Evolutionary conservation across 1,140 invertebrate genomes (phyloP).

Genomic region (Drosophila subobscura): DNA sequence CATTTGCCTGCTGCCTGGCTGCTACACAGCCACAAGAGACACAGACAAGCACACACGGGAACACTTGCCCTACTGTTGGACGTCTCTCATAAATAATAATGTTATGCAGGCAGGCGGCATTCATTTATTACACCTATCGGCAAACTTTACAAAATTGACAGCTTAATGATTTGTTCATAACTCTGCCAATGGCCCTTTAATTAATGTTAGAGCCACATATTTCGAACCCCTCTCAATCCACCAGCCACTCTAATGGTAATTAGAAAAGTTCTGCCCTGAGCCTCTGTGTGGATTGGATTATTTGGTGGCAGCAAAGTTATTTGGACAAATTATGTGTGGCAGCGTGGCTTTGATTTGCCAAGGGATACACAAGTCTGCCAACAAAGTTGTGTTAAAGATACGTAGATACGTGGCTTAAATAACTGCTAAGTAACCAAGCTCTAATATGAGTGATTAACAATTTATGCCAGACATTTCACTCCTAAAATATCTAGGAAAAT

Average conservation of each 20-base stretch:
- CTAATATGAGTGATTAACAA: too few relatives aligned
- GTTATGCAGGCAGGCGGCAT: conserved; percentile 32
- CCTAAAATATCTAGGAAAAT: too few relatives aligned
- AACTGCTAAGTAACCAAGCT: background rate
- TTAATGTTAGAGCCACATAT: conserved; percentile 31
- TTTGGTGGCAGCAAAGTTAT: conserved; percentile 18
- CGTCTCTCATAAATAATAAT: conserved; percentile 57
- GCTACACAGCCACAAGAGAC: too few relatives aligned
- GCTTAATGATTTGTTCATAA: conserved; percentile 72
- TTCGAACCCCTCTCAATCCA: too few relatives aligned
- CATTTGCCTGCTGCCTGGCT: conserved; percentile 12
- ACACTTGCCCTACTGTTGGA: too few relatives aligned
- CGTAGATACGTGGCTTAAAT: background rate
- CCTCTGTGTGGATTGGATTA: conserved; percentile 33
- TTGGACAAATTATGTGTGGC: conserved; percentile 39
- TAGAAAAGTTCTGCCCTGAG: conserved; percentile 41
- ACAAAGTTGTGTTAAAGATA: too few relatives aligned
- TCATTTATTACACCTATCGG: conserved; percentile 65
- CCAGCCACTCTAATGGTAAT: conserved; percentile 26
- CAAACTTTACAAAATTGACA: conserved; percentile 58
- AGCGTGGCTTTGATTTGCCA: conserved; percentile 11
- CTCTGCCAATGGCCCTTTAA: conserved; percentile 60
- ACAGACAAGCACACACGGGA: too few relatives aligned
- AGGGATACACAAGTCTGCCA: conserved; percentile 2
- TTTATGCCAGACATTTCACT: too few relatives aligned